These are phyloP conservation scores for Diabrotica undecimpunctata DNA, from an alignment of 1,140 invertebrate species.

Conservation along the genomic window DNA sequence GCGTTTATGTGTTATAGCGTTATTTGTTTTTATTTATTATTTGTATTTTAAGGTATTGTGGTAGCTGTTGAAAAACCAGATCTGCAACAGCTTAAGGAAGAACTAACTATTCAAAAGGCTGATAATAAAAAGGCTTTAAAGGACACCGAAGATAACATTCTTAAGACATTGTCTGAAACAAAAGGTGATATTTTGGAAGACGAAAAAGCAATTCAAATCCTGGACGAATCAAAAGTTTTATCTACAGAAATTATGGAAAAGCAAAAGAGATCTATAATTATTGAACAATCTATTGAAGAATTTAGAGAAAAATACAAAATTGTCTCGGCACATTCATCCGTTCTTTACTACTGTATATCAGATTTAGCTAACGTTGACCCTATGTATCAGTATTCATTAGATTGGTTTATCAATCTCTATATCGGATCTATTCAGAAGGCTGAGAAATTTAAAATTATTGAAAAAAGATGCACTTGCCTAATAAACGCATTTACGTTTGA, in stretches of 20 bases:
- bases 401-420: slow-evolving; percentile 93
- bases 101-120: slow-evolving; percentile 80
- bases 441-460: slow-evolving; percentile 74
- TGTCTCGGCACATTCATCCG: slow-evolving; percentile 81
- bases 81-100: slow-evolving; percentile 82
- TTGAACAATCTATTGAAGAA: slow-evolving; percentile 68
- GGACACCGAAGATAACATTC: slow-evolving; percentile 86
- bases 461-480: slow-evolving; percentile 69
- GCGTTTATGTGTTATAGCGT: no score
- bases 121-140: slow-evolving; percentile 78
- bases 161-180: slow-evolving; percentile 79
- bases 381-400: slow-evolving; percentile 91
- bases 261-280: slow-evolving; percentile 60
- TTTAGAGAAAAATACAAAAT: slow-evolving; percentile 80
- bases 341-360: slow-evolving; percentile 87
- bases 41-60: slow-evolving; percentile 63
- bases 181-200: slow-evolving; percentile 90
- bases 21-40: no score
- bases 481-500: slow-evolving; percentile 83
- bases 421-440: slow-evolving; percentile 84
- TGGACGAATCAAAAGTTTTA: slow-evolving; percentile 82
- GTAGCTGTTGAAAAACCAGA: slow-evolving; percentile 89
- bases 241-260: slow-evolving; percentile 79
- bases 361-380: slow-evolving; percentile 91
- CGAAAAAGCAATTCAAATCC: slow-evolving; percentile 81